These are phyloP conservation scores for Ametastegia equiseti DNA, from an alignment of 2,888 invertebrate species.

Conservation along the genomic window DNA sequence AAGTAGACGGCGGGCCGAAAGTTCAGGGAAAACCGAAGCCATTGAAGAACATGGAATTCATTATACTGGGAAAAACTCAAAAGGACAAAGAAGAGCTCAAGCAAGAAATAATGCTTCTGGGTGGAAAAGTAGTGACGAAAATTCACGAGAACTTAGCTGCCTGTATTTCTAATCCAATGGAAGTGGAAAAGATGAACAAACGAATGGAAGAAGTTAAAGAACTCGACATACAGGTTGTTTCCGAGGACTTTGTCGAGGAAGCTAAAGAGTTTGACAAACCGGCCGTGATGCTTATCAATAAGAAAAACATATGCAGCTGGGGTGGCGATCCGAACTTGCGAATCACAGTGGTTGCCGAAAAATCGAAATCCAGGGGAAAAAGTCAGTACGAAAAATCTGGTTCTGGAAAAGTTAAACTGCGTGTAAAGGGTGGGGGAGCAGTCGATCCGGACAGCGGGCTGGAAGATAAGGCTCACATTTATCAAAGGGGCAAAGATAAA, in stretches of 20 bases:
- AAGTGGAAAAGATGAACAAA: slow-evolving; percentile 82
- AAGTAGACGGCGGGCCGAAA: slow-evolving; percentile 79
- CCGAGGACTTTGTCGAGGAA: slow-evolving; percentile 85
- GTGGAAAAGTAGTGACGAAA: slow-evolving; percentile 85
- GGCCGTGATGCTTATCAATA: slow-evolving; percentile 82
- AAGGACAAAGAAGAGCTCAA: slow-evolving; percentile 82
- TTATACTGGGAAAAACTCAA: slow-evolving; percentile 80
- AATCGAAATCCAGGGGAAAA: slow-evolving; percentile 80
- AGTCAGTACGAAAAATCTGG: slow-evolving; percentile 80
- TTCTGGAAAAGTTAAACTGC: slow-evolving; percentile 82
- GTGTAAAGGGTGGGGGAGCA: slow-evolving; percentile 88
- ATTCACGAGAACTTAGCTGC: slow-evolving; percentile 84
- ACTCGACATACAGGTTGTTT: slow-evolving; percentile 88
- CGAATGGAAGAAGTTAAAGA: slow-evolving; percentile 83
- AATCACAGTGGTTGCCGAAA: slow-evolving; percentile 78
- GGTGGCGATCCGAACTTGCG: slow-evolving; percentile 83
- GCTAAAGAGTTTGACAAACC: slow-evolving; percentile 81
- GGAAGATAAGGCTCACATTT: slow-evolving; percentile 89
- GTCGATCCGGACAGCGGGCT: slow-evolving; percentile 95
- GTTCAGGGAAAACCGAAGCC: slow-evolving; percentile 83
- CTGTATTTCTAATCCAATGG: slow-evolving; percentile 84
- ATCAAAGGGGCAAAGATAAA: slow-evolving; percentile 79
- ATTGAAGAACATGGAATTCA: slow-evolving; percentile 88
- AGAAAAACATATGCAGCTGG: slow-evolving; percentile 89
- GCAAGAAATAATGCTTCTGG: slow-evolving; percentile 83